A percentile compares a stretch with the other conserved stretches of the same genome.
Evolutionary conservation across 2,113 vertebrate genomes (phyloP).

Genomic region (Chloropsis cyanopogon): DNA sequence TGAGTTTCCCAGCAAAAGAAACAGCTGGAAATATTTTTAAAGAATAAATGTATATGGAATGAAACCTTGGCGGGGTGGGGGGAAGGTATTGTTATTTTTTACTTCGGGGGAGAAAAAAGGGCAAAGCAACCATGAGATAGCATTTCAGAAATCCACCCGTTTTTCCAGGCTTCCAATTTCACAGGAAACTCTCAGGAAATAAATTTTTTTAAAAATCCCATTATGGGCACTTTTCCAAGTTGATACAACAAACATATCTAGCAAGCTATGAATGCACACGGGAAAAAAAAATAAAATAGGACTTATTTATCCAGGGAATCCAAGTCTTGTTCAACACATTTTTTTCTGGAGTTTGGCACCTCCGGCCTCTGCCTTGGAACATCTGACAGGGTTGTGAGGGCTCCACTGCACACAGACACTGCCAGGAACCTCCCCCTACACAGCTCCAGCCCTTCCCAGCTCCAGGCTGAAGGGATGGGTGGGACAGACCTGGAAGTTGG

Average conservation of each 20-base stretch:
- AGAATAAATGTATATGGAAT: not conserved
- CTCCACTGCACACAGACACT: not conserved
- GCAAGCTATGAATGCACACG: rapidly evolving
- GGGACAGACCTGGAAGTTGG: not conserved
- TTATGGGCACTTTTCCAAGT: constrained; percentile 1
- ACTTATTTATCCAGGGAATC: not conserved
- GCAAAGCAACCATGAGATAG: not conserved
- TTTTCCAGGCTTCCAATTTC: constrained; percentile 72
- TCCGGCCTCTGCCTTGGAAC: not conserved
- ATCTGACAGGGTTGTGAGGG: rapidly evolving
- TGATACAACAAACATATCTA: constrained; percentile 26
- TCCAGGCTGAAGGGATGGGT: rapidly evolving
- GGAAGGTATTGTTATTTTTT: constrained; percentile 12
- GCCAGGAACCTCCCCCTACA: not conserved
- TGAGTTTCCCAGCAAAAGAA: not conserved
- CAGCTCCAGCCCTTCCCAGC: not conserved
- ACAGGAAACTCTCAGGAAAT: constrained; percentile 75
- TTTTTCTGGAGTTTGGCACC: not conserved
- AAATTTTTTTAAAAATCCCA: constrained; percentile 3
- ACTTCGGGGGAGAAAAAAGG: not conserved
- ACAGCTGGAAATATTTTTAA: constrained; percentile 49
- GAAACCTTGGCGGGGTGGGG: not conserved
- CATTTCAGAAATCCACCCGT: constrained; percentile 55
- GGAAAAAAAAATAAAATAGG: not conserved
- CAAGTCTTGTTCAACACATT: not conserved